Evolutionary conservation across 2,113 vertebrate genomes (phyloP).

Genomic region (Gymnarchus niloticus): DNA sequence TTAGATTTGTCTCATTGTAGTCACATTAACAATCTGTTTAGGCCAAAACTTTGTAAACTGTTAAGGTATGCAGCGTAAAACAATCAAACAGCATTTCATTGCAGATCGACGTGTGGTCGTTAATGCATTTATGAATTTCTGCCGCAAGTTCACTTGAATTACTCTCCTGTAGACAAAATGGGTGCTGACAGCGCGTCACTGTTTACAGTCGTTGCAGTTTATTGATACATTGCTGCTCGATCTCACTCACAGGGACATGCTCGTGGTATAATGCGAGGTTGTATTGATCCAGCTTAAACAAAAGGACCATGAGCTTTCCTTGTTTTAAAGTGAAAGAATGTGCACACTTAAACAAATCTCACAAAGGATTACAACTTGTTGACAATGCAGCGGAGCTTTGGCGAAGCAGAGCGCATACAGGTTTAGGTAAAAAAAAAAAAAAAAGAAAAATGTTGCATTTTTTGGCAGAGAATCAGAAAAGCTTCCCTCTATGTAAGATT

Average conservation of each 20-base stretch:
- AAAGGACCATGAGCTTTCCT: not conserved
- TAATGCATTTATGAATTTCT: not conserved
- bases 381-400: not conserved
- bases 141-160: not conserved
- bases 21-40: not conserved
- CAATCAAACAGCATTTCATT: not conserved
- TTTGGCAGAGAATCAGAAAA: too few relatives aligned
- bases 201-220: not conserved
- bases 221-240: not conserved
- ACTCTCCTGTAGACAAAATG: not conserved
- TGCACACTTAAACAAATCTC: not conserved
- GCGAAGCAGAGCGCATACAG: not conserved
- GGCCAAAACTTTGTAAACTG: not conserved
- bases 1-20: not conserved
- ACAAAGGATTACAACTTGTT: not conserved
- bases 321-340: not conserved
- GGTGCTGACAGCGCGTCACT: not conserved
- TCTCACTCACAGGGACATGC: not conserved
- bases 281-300: not conserved
- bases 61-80: not conserved
- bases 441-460: not conserved
- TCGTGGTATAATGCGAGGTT: not conserved
- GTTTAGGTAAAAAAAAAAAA: not conserved
- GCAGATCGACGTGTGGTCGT: not conserved
- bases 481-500: not conserved